Percentiles rank a stretch among this genome's conserved stretches.
Conservation (phyloP, 2,797 vertebrate species). For the Sebastes iracundus region DNA sequence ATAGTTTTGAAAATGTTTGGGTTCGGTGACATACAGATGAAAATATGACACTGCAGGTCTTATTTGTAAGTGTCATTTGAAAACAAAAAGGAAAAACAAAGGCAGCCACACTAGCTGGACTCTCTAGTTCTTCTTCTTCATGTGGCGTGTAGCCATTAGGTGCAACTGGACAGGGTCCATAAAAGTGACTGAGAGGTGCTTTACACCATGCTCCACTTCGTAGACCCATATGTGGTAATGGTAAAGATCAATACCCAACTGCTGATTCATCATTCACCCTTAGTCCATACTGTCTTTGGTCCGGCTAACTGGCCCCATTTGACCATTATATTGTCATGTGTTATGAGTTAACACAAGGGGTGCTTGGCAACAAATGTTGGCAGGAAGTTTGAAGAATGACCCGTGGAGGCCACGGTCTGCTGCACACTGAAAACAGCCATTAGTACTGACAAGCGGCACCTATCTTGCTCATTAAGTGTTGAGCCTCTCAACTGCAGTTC, state of each 20-base stretch:
- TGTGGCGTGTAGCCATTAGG: conserved; percentile 49
- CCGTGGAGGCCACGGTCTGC: conserved; percentile 55
- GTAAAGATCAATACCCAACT: conserved; percentile 74
- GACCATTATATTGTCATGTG: conserved; percentile 78
- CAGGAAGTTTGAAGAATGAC: conserved; percentile 77
- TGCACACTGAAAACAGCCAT: conserved; percentile 77
- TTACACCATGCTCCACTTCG: conserved; percentile 54
- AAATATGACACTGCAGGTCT: conserved; percentile 10
- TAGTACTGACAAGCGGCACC: conserved; percentile 75
- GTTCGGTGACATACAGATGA: neutral
- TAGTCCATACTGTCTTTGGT: conserved; percentile 58
- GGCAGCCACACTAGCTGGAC: conserved; percentile 15
- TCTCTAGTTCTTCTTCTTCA: conserved; percentile 46
- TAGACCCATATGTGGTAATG: conserved; percentile 66
- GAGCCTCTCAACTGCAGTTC: conserved; percentile 51
- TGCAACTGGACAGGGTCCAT: conserved; percentile 62
- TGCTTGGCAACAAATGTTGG: conserved; percentile 74
- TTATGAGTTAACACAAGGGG: conserved; percentile 65
- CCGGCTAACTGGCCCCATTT: conserved; percentile 73
- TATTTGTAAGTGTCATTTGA: conserved; percentile 19
- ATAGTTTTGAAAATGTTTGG: neutral
- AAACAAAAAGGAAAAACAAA: conserved; percentile 24
- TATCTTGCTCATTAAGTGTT: conserved; percentile 69
- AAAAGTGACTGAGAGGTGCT: conserved; percentile 73
- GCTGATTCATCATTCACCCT: conserved; percentile 73